Conservation (phyloP, 1,140 invertebrate species). For the Polypedilum vanderplanki region DNA sequence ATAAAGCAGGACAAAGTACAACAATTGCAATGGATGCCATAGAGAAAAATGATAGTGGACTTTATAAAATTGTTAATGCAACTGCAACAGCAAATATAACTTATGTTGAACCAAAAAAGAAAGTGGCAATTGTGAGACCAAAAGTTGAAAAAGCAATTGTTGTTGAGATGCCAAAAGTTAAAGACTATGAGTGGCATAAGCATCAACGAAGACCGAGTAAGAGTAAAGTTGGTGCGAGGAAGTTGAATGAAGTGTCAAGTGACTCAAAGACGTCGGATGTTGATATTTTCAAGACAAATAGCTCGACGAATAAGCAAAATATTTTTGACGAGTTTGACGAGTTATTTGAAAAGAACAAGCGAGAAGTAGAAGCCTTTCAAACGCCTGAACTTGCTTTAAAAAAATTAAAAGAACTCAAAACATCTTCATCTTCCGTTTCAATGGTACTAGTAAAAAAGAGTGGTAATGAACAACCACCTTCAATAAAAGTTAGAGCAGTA, state of each 20-base stretch:
- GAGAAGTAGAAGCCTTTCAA: not conserved
- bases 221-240: not conserved
- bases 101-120: not conserved
- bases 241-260: not conserved
- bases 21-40: not conserved
- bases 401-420: not conserved
- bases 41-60: conserved; percentile 11
- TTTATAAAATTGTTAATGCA: not conserved
- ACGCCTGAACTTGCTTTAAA: not conserved
- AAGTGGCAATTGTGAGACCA: not conserved
- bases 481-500: not conserved
- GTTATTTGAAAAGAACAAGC: conserved; percentile 17
- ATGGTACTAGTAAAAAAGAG: not conserved
- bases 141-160: conserved; percentile 21
- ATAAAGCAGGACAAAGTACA: not conserved
- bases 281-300: conserved; percentile 16
- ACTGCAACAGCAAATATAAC: not conserved
- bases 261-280: not conserved
- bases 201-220: not conserved
- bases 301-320: not conserved
- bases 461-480: not conserved
- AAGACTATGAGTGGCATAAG: not conserved
- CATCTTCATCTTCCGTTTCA: not conserved
- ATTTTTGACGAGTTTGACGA: conserved; percentile 18
- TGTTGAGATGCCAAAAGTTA: not conserved